Base-by-base conservation (phyloP, 2,888 invertebrate species). In the Tenthredo amoena region DNA sequence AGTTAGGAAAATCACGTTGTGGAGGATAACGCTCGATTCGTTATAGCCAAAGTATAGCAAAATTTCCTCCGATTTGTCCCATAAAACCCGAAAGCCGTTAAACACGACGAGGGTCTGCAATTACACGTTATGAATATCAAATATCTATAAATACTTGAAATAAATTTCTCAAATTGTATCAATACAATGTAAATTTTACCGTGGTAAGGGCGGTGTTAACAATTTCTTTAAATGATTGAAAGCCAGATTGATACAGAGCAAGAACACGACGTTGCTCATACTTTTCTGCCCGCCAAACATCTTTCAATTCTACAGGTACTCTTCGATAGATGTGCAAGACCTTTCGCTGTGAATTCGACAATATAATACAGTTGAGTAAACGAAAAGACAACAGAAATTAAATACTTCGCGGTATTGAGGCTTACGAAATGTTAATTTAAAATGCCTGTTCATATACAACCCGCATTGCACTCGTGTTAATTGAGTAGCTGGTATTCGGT, bases 181-280 rank as follows among this genome's bases (percentile, higher is more conserved):
- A 43, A 10, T 10, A 43, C 43, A 2, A 18, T 18, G 12, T 21
- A 6, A 18, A 6, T 37, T n/a, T 40, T 82, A 82, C 82, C 82
- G 68, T 82, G 9, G 82, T 65, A 9, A 82, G 2, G 12, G 62
- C 65, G n/a, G 47, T 31, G 37, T 34, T 82, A 18, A 58, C 34
- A 26, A 65, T 82, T n/a, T 82, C 82, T 82, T 40, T 82, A 43
- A 37, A 82, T n/a, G 37, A 50, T 21, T 37, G 58, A 26, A 82
- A 82, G 5, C 55, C 68, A 65, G 43, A 58, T 40, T 43, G 15
- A 65, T 82, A 82, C 9, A 82, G n/a, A 37, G 82, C 65, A 10
- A 31, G 62, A 62, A 68, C 40, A 26, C 65, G 82, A 68, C 65
- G 26, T 40, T 40, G 34, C 21, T 37, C 40, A 37, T 82, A 82